These are phyloP conservation scores for Odontothrips loti DNA, from an alignment of 2,888 invertebrate species.

Conservation along the genomic window DNA sequence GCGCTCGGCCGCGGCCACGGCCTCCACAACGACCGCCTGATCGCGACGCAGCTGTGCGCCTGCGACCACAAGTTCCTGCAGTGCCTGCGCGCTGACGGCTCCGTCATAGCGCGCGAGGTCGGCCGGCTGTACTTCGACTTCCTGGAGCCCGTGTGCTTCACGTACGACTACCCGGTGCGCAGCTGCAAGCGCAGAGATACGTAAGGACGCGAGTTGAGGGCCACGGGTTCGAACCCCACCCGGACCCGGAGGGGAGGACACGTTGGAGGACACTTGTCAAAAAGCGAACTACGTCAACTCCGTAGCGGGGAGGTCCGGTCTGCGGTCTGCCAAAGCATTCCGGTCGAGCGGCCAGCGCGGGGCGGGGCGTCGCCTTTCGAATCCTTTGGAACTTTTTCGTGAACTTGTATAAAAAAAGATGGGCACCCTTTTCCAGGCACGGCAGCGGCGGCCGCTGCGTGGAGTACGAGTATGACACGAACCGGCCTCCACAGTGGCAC, in stretches of 20 bases:
- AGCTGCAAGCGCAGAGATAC: not conserved
- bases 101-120: not conserved
- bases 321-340: too few relatives aligned
- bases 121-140: constrained; percentile 19
- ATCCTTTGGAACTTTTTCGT: too few relatives aligned
- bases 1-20: constrained; percentile 59
- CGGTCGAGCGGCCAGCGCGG: too few relatives aligned
- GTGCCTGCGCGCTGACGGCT: constrained; percentile 1
- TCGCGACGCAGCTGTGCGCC: constrained; percentile 48
- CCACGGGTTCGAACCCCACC: too few relatives aligned
- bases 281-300: too few relatives aligned
- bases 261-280: too few relatives aligned
- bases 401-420: too few relatives aligned
- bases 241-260: too few relatives aligned
- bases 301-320: too few relatives aligned
- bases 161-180: constrained; percentile 8
- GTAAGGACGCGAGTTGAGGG: not conserved
- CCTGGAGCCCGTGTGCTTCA: constrained; percentile 22
- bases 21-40: constrained; percentile 64
- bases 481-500: not conserved
- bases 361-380: too few relatives aligned
- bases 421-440: too few relatives aligned
- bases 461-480: constrained; percentile 15
- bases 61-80: constrained; percentile 22
- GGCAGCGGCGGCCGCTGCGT: not conserved